Evolutionary conservation across 2,797 vertebrate genomes (phyloP).

Genomic region (Vireo griseus): DNA sequence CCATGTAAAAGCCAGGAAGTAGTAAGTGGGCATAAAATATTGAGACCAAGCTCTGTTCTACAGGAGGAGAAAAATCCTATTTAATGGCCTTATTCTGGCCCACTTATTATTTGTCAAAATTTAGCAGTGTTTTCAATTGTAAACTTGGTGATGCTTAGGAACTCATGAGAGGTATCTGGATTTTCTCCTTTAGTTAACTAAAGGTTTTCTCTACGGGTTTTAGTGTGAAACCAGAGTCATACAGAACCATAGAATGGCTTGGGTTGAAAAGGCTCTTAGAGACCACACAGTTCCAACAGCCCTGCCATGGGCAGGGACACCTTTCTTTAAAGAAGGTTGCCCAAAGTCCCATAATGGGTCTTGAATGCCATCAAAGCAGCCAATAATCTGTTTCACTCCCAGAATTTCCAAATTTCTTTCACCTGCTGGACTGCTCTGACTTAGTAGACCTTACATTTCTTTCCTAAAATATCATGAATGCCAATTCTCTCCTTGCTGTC

Average conservation of each 20-base stretch:
- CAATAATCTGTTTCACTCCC: background rate
- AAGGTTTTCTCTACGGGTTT: background rate
- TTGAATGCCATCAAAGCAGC: background rate
- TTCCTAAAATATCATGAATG: conserved; percentile 57
- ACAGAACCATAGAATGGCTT: background rate
- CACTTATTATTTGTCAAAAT: background rate
- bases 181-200: background rate
- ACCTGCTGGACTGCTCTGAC: conserved; percentile 2
- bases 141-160: background rate
- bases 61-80: background rate
- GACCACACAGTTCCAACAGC: background rate
- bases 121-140: background rate
- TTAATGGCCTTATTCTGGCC: background rate
- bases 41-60: background rate
- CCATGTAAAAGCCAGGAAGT: background rate
- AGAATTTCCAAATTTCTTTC: conserved; percentile 23
- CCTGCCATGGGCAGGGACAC: background rate
- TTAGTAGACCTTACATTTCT: background rate
- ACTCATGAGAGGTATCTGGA: background rate
- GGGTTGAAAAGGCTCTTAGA: background rate
- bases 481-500: background rate
- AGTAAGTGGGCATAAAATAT: background rate
- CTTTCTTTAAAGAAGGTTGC: background rate
- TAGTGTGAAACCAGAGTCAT: background rate
- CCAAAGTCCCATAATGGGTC: background rate